phyloP scores from a whole-genome alignment of 2,797 vertebrate species.

The Coendou prehensilis region DNA sequence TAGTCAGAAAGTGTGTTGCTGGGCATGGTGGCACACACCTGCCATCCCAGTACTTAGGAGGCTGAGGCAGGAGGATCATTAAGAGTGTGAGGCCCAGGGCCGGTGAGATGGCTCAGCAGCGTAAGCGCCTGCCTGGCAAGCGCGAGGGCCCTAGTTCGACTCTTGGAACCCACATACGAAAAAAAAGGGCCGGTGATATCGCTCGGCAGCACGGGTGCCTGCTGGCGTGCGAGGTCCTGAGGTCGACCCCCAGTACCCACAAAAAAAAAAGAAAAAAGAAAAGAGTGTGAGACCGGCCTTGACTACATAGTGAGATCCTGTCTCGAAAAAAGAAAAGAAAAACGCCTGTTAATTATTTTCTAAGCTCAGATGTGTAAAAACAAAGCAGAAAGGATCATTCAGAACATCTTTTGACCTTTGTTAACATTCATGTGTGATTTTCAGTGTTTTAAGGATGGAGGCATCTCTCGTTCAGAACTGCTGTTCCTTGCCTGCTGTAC shows the following conservation, averaged over 20 bases:
- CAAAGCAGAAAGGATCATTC: constrained; percentile 77
- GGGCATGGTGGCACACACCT: neutral
- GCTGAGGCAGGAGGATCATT: neutral
- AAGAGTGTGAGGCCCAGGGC: neutral
- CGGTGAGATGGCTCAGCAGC: too few relatives aligned
- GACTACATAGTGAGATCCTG: neutral
- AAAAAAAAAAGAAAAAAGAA: too few relatives aligned
- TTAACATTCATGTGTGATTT: constrained; percentile 70
- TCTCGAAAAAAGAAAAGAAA: neutral
- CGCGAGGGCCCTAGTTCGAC: too few relatives aligned
- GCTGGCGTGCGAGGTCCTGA: too few relatives aligned
- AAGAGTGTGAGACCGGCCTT: neutral
- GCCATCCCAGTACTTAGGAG: neutral
- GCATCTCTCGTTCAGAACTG: constrained; percentile 70
- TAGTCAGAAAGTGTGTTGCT: neutral
- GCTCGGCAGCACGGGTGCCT: too few relatives aligned
- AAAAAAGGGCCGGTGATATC: too few relatives aligned
- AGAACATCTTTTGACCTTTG: constrained; percentile 72
- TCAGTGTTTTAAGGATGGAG: neutral
- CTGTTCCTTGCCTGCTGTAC: constrained; percentile 67
- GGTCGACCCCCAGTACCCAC: too few relatives aligned
- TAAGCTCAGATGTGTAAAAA: constrained; percentile 50
- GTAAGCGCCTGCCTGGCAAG: too few relatives aligned
- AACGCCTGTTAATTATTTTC: neutral
- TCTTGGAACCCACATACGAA: too few relatives aligned